These are phyloP conservation scores for Ennomos quercinarius DNA, from an alignment of 2,888 invertebrate genomes.

Conservation along the genomic window DNA sequence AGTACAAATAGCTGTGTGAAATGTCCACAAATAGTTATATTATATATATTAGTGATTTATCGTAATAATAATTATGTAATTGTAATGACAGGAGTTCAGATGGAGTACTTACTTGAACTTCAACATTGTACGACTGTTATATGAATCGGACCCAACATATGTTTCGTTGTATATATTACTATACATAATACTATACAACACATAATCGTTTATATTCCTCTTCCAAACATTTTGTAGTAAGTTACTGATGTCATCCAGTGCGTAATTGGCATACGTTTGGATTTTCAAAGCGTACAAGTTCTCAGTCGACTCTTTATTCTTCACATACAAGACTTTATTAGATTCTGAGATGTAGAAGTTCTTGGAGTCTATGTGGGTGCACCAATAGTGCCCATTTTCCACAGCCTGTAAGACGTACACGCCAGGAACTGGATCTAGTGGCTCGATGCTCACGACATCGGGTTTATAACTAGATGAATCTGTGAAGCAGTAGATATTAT, in stretches of 20 bases:
- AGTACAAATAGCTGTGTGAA: no score
- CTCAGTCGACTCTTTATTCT: conserved; percentile 56
- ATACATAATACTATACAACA: conserved; percentile 63
- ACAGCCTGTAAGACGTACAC: conserved; percentile 56
- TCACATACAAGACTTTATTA: conserved; percentile 63
- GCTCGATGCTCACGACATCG: conserved; percentile 48
- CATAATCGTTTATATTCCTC: conserved; percentile 63
- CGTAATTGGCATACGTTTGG: conserved; percentile 45
- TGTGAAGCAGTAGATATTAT: conserved; percentile 69
- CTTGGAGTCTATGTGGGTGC: conserved; percentile 61
- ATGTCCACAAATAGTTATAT: no score
- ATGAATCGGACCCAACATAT: conserved; percentile 42
- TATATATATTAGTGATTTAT: no score
- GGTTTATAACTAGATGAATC: conserved; percentile 67
- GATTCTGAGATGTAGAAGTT: conserved; percentile 60
- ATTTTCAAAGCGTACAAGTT: conserved; percentile 67
- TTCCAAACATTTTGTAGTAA: conserved; percentile 53
- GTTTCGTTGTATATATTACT: conserved; percentile 60
- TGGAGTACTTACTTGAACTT: conserved; percentile 17
- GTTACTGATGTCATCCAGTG: conserved; percentile 39
- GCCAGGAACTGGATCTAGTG: conserved; percentile 42
- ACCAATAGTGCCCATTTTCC: conserved; percentile 78
- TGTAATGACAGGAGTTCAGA: no score
- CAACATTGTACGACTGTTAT: conserved; percentile 35
- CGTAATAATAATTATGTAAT: no score